A percentile compares a stretch with the other conserved stretches of the same genome.
phyloP scores from a whole-genome alignment of 2,888 invertebrate genomes.

The Ormyrus nitidulus region DNA sequence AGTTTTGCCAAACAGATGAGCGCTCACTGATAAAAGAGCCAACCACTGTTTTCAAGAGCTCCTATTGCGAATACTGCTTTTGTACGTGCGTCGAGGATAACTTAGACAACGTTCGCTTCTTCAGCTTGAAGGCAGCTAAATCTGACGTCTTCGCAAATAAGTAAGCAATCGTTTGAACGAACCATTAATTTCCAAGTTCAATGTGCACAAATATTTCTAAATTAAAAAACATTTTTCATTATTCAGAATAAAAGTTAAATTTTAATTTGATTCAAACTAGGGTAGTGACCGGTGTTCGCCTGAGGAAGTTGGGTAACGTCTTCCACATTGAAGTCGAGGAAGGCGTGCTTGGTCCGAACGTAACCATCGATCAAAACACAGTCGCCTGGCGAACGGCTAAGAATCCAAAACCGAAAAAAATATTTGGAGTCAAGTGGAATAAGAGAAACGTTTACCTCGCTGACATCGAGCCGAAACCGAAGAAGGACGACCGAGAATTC shows the following conservation, averaged over 20 bases:
- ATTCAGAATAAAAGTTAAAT: background rate
- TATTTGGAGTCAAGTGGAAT: background rate
- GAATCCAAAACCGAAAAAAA: background rate
- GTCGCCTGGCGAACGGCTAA: background rate
- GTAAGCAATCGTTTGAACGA: conserved; percentile 64
- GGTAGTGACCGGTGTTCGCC: conserved; percentile 20
- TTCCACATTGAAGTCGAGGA: conserved; percentile 27
- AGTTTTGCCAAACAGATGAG: conserved; percentile 60
- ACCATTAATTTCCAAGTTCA: background rate
- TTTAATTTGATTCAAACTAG: background rate
- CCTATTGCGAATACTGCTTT: background rate
- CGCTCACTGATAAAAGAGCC: too few relatives aligned
- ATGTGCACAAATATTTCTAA: background rate
- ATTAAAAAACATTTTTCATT: background rate
- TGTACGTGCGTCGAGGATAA: conserved; percentile 5
- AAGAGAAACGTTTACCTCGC: conserved; percentile 2
- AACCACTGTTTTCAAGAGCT: fast-evolving
- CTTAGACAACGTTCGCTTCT: background rate
- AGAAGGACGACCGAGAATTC: background rate
- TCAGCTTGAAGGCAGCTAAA: background rate
- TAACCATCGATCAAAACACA: background rate
- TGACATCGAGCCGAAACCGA: background rate
- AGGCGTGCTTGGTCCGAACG: background rate
- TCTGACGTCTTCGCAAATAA: conserved; percentile 25
- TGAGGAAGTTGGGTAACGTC: background rate